Conservation (phyloP, 2,888 invertebrate genomes). For the Meganola albula region DNA sequence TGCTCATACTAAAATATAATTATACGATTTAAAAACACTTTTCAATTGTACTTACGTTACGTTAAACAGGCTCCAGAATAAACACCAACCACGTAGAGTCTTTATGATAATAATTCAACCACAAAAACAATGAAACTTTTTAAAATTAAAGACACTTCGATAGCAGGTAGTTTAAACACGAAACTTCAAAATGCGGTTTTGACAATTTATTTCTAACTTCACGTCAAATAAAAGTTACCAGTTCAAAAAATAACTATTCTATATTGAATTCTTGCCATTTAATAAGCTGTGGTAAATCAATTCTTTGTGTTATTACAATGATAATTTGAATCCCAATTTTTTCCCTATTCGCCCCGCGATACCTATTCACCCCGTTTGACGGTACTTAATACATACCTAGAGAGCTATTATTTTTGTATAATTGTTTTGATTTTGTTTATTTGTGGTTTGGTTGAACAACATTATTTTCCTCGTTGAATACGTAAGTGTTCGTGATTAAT, state of each 20-base stretch:
- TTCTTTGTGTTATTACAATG: neutral
- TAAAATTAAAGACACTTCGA: neutral
- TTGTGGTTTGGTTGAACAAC: no score
- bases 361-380: conserved; percentile 3
- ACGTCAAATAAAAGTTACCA: conserved; percentile 2
- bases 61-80: conserved; percentile 3
- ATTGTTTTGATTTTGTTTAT: no score
- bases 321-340: conserved; percentile 2
- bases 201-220: conserved; percentile 4
- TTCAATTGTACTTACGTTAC: neutral
- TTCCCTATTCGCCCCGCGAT: conserved; percentile 3
- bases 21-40: neutral
- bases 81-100: conserved; percentile 1
- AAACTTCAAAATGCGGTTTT: conserved; percentile 4
- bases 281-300: neutral
- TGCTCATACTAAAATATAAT: conserved; percentile 1
- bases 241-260: conserved; percentile 2
- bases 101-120: conserved; percentile 1
- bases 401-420: no score
- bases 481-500: no score
- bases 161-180: conserved; percentile 3
- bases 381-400: no score
- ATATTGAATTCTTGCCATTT: neutral
- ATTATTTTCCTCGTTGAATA: no score
- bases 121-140: neutral